These are phyloP conservation scores for Acanthosoma haemorrhoidale DNA, from an alignment of 2,888 invertebrate species.

Conservation along the genomic window DNA sequence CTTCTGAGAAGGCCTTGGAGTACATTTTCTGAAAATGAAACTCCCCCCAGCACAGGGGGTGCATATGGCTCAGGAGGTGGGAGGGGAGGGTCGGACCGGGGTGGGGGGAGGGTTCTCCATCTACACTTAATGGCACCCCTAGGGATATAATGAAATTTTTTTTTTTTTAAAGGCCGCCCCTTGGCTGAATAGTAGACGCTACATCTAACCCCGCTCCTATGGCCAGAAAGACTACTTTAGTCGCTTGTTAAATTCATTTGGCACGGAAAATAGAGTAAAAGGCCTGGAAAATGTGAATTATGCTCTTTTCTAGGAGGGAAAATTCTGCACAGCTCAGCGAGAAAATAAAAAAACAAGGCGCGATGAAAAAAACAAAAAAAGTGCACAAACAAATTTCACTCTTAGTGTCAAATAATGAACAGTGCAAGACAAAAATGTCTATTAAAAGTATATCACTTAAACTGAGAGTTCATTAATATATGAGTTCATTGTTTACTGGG, in stretches of 20 bases:
- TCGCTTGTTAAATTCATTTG: not conserved
- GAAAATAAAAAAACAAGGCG: not conserved
- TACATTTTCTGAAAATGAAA: constrained; percentile 8
- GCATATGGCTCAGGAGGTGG: not conserved
- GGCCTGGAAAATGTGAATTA: not conserved
- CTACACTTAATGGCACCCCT: constrained; percentile 25
- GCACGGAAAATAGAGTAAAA: not conserved
- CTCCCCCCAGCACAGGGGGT: not conserved
- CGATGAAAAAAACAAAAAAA: not conserved
- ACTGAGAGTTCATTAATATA: no score
- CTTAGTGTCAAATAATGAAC: not conserved
- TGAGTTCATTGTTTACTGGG: no score
- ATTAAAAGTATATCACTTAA: no score
- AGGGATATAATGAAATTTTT: constrained; percentile 28
- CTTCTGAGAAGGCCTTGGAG: not conserved
- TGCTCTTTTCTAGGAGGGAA: not conserved
- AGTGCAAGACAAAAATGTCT: not conserved
- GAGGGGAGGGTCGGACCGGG: not conserved
- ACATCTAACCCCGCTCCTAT: not conserved
- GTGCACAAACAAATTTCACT: not conserved
- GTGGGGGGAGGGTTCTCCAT: not conserved
- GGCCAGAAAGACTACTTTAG: not conserved
- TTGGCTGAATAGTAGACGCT: not conserved
- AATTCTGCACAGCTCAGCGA: no score
- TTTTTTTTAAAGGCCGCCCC: constrained; percentile 6